Evolutionary conservation across 2,888 invertebrate species (phyloP), one percentile per base, ranked within the genome.

Genomic region (Kuschelorhynchus macadamiae): DNA sequence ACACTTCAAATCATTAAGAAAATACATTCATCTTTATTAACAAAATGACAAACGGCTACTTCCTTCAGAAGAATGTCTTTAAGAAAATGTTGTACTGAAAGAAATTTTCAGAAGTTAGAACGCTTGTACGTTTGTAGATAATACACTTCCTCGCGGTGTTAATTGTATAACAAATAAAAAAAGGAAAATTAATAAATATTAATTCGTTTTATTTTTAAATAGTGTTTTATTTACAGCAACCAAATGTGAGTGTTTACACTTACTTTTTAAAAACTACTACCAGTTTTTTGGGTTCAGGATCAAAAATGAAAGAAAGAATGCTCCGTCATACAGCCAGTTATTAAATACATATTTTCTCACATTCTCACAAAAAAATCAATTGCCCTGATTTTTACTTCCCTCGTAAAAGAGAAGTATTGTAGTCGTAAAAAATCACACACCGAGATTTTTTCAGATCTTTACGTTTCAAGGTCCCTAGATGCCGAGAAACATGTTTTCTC

Each of bases 181-280:
- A n/a, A 47, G 25, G 47, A 57, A 18, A 57, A 25, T 25, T 25
- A 25, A 62, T 63, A 67, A 68, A 64, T 53, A 57, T 59, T 63
- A 64, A 63, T 64, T 68, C 68, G 68, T 64, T 68, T 68, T 68
- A 68, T 68, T 68, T 68, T 68, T 64, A 60, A 47, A 32, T 18
- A 17, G 12, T 53, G 53, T 62, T 53, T 62, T n/a, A 53, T 39
- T 62, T 62, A 14, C 16, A 16, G n/a, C 25, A 21, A 21, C 4
- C 33, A 8, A 20, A 11, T 44, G 3, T 3, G 1, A 41, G 9
- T 41, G 14, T 41, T 8, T 17, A 16, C 17, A 3, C 12, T 5
- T 36, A 2, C 12, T 36, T 36, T 36, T 36, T 2, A 36, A 3
- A n/a, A n/a, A n/a, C n/a, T n/a, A n/a, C n/a, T n/a, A n/a, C n/a